Evolutionary conservation across 2,888 invertebrate genomes (phyloP), one percentile per base, ranked within the genome.

Genomic region (Euplexia lucipara): DNA sequence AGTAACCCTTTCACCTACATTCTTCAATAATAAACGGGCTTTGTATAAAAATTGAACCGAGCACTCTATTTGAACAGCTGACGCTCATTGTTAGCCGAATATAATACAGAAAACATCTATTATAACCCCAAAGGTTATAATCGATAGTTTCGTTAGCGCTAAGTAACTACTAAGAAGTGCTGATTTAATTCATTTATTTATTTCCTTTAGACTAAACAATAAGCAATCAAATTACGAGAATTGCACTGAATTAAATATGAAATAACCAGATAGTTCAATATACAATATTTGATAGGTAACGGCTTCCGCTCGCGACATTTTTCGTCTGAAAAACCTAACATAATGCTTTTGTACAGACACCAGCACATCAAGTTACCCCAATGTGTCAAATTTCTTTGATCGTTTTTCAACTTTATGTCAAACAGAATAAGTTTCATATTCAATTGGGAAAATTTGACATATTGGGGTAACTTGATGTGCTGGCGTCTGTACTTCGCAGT

Each of bases 31-130:
- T 69, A 70, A 65, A 44, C 51, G 8, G 41, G 56, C 44, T 57
- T 75, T 75, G 61, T 65, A 44, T 48, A 58, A 65, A 74, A 74
- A 61, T 37, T 61, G 5, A 65, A 51, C 41, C 16, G 20, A 58
- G 26, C 65, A 44, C 39, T 57, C 37, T 57, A 66, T 75, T 75
- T 63, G 49, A 66, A 66, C 70, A 66, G 66, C 70, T 75, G 70
- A 41, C 49, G 54, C 12, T 62, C 59, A 59, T 62, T 70, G 65
- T 75, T 32, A 39, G 12, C 32, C 26, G 39, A 56, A 48, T 47
- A 68, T 63, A 59, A 58, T 70, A 70, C 58, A 56, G 44, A 62
- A 68, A 56, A 49, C 61, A 53, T 70, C 51, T 61, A 75, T 75
- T 75, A 59, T 59, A 65, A 32, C 37, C 32, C 42, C 14, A 53